Base-by-base conservation (phyloP, 2,888 invertebrate species). In the Resseliella maxima region DNA sequence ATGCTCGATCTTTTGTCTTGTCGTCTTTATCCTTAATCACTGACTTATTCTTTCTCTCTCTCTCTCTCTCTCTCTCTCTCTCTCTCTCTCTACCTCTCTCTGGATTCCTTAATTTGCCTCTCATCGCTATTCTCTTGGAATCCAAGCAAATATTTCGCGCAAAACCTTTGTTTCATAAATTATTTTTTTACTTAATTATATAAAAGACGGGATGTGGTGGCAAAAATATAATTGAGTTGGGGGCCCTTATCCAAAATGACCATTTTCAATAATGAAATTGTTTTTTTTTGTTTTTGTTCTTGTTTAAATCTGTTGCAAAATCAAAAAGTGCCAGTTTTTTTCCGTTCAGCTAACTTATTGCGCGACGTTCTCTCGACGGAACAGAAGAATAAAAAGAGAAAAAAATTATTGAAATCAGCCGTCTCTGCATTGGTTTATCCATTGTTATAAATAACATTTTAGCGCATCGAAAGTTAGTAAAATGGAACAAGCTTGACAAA, bases 391-490 rank as follows among this genome's bases (percentile, higher is more conserved):
- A 21, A 21, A 21, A 21, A 50, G 3, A 2, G 50, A 12, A 21
- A 50, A n/a, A 59, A 2, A 24, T 1, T 31, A 31, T 72, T 31
- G 15, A 72, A 72, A 72, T 31, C 31, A 15, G 0, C 31, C 10
- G 72, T 35, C 31, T 31, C 10, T 72, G 72, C 31, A 24, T 2
- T 2, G 0, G 12, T n/a, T 15, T n/a, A 5, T 59, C 27, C 59
- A 59, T 59, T 59, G 27, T 59, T 59, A 59, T 59, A 59, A 59
- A 59, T 59, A n/a, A n/a, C n/a, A 59, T 59, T 59, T 59, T 12
- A 27, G 24, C 59, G 59, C 59, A 59, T 27, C 72, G 72, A 72
- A 72, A 72, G 31, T 72, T 72, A 31, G 72, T 31, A 50, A 50
- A 18, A 50, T 15, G 46, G 12, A 50, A 50, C 18, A 50, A 6